Evolutionary conservation across 1,140 invertebrate species (phyloP).

Genomic region (Holcopasites calliopsidis): DNA sequence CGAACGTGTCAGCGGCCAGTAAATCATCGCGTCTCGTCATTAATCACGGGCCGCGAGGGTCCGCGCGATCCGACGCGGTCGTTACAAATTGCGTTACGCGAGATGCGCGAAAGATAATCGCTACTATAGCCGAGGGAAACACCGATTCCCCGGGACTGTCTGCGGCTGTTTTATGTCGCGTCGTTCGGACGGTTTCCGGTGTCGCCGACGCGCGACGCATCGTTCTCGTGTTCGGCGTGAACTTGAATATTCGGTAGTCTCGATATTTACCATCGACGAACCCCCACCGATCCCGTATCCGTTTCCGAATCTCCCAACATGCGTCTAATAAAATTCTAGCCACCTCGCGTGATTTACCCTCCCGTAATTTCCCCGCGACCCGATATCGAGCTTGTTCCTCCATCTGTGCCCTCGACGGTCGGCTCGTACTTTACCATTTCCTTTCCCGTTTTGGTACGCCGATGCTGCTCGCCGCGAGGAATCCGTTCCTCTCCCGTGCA

Average conservation of each 20-base stretch:
- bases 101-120: constrained; percentile 62
- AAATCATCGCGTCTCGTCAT: constrained; percentile 59
- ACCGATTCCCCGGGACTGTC: constrained; percentile 16
- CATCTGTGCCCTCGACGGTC: neutral
- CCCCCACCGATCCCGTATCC: neutral
- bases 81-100: constrained; percentile 65
- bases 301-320: neutral
- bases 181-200: constrained; percentile 47
- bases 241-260: neutral
- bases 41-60: constrained; percentile 53
- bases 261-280: neutral
- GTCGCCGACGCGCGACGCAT: neutral
- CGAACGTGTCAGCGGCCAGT: constrained; percentile 34
- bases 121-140: constrained; percentile 35
- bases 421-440: constrained; percentile 3
- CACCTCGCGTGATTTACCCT: constrained; percentile 10
- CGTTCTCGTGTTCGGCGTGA: neutral
- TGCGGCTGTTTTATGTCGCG: constrained; percentile 46
- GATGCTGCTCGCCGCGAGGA: neutral
- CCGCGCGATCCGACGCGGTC: constrained; percentile 21
- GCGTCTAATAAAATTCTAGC: neutral
- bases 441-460: constrained; percentile 13
- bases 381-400: constrained; percentile 26
- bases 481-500: neutral
- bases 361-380: constrained; percentile 14